These are phyloP conservation scores for Drosophila ananassae DNA, from an alignment of 1,140 invertebrate genomes.

Conservation along the genomic window DNA sequence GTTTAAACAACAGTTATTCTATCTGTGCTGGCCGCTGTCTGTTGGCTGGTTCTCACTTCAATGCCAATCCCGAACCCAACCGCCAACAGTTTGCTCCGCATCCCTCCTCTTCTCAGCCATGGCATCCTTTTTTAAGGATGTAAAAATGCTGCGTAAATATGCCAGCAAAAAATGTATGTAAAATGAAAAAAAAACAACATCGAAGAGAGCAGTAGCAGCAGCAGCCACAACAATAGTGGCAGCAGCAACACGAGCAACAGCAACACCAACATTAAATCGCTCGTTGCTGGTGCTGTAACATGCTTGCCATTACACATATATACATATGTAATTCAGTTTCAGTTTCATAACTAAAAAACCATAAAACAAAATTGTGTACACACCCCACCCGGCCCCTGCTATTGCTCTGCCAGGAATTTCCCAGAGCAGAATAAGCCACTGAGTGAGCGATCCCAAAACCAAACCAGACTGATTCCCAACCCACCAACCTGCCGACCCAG, in stretches of 20 bases:
- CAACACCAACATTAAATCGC: conserved; percentile 51
- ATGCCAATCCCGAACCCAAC: conserved; percentile 54
- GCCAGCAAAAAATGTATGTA: conserved; percentile 26
- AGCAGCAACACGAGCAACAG: conserved; percentile 25
- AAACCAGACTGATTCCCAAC: conserved; percentile 10
- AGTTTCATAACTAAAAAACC: conserved; percentile 80
- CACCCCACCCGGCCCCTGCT: conserved; percentile 14
- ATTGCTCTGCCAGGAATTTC: not conserved
- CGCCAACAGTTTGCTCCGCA: conserved; percentile 38
- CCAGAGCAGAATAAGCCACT: conserved; percentile 41
- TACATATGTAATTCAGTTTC: conserved; percentile 74
- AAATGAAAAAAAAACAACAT: conserved; percentile 7
- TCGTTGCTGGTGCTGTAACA: conserved; percentile 40
- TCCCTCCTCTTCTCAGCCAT: no score
- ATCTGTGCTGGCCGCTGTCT: conserved; percentile 41
- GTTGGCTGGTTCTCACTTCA: conserved; percentile 8
- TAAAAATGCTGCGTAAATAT: conserved; percentile 75
- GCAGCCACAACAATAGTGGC: conserved; percentile 35
- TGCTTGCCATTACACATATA: conserved; percentile 51
- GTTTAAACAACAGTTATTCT: conserved; percentile 79
- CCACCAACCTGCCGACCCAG: not conserved
- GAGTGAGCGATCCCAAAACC: conserved; percentile 48
- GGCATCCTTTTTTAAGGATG: conserved; percentile 32
- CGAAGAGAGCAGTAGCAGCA: conserved; percentile 33
- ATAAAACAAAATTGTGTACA: conserved; percentile 80